These are phyloP conservation scores for Serilophus lunatus DNA, from an alignment of 2,113 vertebrate species.

Conservation along the genomic window DNA sequence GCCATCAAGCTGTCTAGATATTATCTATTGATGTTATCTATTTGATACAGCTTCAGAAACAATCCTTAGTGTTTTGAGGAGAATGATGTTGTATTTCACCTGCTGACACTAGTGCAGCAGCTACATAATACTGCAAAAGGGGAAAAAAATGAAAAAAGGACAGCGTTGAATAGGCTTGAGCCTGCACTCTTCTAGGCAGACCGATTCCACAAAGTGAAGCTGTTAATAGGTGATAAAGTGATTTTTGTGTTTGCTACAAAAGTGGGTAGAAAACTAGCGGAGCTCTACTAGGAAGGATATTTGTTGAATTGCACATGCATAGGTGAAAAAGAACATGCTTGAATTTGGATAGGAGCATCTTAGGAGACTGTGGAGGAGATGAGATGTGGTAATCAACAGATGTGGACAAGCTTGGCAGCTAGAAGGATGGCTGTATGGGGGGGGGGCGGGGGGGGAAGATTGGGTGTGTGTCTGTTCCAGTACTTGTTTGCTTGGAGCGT, in stretches of 20 bases:
- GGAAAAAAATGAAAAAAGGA: background rate
- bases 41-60: background rate
- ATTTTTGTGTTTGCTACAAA: background rate
- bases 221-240: background rate
- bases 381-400: background rate
- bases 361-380: background rate
- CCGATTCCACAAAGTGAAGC: background rate
- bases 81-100: background rate
- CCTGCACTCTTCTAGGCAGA: background rate
- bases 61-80: background rate
- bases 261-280: background rate
- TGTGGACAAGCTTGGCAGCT: background rate
- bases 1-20: background rate
- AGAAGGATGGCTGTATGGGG: background rate
- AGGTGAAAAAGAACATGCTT: background rate
- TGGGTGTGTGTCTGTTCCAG: background rate
- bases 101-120: background rate
- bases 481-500: background rate
- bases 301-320: background rate
- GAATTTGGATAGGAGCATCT: background rate
- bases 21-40: background rate
- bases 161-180: background rate
- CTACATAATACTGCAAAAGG: background rate
- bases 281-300: background rate
- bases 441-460: too few species aligned